Base-by-base conservation (phyloP, 2,113 vertebrate species). In the Chaetodon auriga region DNA sequence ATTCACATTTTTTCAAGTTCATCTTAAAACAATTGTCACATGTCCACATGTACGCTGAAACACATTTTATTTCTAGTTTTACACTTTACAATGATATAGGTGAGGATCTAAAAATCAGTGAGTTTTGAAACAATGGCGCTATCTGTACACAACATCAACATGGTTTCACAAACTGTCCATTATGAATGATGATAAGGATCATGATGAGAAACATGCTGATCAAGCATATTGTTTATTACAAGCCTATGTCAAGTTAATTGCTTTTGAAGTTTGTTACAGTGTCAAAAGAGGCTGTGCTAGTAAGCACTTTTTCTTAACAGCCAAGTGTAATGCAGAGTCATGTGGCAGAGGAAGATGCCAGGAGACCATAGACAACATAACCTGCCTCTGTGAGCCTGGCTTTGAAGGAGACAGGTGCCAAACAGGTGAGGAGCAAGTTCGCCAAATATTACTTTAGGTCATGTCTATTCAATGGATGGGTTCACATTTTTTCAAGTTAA, bases 131-230 rank as follows among this genome's bases (percentile, higher is more conserved):
- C 30, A n/a, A n/a, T n/a, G n/a, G n/a, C n/a, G n/a, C n/a, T n/a
- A 30, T 30, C 30, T 30, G 30, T 30, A 30, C 30, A 3, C 30
- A 30, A n/a, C n/a, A n/a, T 30, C 30, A 30, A 30, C 3, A 3
- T 30, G 30, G 30, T 3, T 30, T 30, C 30, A 30, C 30, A 30
- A 30, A 30, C 30, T 30, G n/a, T n/a, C n/a, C n/a, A n/a, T n/a
- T n/a, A 30, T 30, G 30, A 30, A 30, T 30, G 30, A 1, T 30
- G 30, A 30, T 30, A 30, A 30, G 30, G 30, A 30, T 30, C 30
- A 98, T 0, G 97, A 99, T 0, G 97, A 98, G 68, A 86, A 89
- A 18, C 99, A 97, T 35, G 0, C 0, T 5, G 75, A 61, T 0
- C 35, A 0, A 0, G 99, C 98, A 78, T 92, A 58, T 7, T 85